Percentiles rank a stretch among this genome's conserved stretches.
Evolutionary conservation across 2,113 vertebrate genomes (phyloP).

Genomic region (Acrocephalus kingi): DNA sequence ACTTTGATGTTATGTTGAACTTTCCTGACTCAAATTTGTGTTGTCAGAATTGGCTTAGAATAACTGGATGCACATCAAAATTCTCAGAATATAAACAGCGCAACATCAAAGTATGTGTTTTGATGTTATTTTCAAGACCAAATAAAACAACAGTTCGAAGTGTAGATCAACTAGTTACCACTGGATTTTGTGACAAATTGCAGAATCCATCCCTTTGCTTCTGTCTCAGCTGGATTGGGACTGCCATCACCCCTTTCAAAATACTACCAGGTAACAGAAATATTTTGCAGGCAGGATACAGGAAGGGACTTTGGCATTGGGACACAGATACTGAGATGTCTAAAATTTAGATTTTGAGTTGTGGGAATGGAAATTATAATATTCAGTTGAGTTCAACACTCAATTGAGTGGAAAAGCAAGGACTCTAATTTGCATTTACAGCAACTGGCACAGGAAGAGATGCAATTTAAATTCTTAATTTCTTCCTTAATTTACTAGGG

Average conservation of each 20-base stretch:
- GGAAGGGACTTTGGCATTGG: background rate
- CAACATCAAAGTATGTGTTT: background rate
- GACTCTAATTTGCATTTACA: background rate
- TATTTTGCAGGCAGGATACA: background rate
- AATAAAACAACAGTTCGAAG: background rate
- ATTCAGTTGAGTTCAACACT: background rate
- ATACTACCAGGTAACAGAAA: background rate
- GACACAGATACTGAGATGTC: background rate
- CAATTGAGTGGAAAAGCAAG: background rate
- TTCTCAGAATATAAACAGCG: background rate
- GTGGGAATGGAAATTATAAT: background rate
- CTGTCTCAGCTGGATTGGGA: background rate
- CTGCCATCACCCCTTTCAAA: background rate
- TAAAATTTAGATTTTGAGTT: background rate
- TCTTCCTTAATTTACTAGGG: background rate
- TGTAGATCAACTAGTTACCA: background rate
- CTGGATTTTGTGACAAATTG: background rate
- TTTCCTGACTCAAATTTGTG: background rate
- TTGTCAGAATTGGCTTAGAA: background rate
- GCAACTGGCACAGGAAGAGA: background rate
- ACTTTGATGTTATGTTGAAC: slow-evolving; percentile 68
- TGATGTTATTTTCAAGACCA: background rate
- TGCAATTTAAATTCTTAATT: background rate
- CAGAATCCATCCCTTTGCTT: background rate
- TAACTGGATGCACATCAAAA: background rate